phyloP scores from a whole-genome alignment of 2,113 vertebrate species.

The Myanophis thanlyinensis region DNA sequence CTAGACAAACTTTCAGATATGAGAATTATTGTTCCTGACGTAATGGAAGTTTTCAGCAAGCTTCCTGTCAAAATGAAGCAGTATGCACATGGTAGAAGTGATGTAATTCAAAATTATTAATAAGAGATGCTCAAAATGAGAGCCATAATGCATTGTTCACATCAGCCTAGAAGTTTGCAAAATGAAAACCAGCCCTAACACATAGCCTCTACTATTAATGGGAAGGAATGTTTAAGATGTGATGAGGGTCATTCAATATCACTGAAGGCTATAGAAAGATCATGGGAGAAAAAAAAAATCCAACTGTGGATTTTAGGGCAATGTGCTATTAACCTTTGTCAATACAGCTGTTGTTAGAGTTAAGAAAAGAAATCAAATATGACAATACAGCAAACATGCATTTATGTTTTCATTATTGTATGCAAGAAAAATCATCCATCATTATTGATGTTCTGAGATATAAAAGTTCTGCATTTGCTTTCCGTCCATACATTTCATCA shows the following conservation, averaged over 20 bases:
- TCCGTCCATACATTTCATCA: neutral
- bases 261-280: slow-evolving; percentile 61
- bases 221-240: slow-evolving; percentile 72
- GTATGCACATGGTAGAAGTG: slow-evolving; percentile 67
- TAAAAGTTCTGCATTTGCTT: neutral
- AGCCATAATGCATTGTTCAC: slow-evolving; percentile 68
- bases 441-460: neutral
- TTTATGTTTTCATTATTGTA: neutral
- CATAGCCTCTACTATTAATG: slow-evolving; percentile 67
- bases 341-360: slow-evolving; percentile 10
- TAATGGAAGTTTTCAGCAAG: slow-evolving; percentile 50
- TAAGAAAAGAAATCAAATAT: neutral
- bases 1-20: neutral
- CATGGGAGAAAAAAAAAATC: slow-evolving; percentile 43
- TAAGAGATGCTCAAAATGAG: slow-evolving; percentile 66
- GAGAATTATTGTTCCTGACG: slow-evolving; percentile 12
- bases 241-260: slow-evolving; percentile 69
- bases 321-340: slow-evolving; percentile 25
- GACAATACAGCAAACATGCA: neutral
- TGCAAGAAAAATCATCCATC: neutral
- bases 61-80: slow-evolving; percentile 64
- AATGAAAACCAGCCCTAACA: slow-evolving; percentile 73
- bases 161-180: slow-evolving; percentile 74
- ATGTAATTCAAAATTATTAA: slow-evolving; percentile 76
- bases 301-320: slow-evolving; percentile 35